These are phyloP conservation scores for Cephus sareptanus DNA, from an alignment of 2,888 invertebrate genomes.

Conservation along the genomic window DNA sequence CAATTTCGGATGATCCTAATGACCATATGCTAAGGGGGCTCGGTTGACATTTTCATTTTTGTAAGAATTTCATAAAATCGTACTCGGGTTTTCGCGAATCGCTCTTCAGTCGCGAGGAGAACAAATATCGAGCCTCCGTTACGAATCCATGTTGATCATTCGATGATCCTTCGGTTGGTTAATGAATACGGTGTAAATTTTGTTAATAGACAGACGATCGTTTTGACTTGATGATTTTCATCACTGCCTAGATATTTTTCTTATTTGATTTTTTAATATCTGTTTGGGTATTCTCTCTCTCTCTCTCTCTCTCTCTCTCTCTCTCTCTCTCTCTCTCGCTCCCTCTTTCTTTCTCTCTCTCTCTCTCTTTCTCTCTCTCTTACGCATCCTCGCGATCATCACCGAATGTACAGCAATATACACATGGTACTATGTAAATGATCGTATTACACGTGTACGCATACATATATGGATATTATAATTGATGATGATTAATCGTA, in stretches of 20 bases:
- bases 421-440: not conserved
- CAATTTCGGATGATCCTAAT: not conserved
- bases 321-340: too few relatives aligned
- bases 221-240: not conserved
- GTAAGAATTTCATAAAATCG: not conserved
- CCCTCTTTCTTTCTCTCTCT: too few relatives aligned
- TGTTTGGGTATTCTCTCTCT: not conserved
- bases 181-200: not conserved
- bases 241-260: not conserved
- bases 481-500: constrained; percentile 3
- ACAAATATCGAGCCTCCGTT: not conserved
- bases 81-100: not conserved
- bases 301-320: not conserved
- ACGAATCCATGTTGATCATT: not conserved
- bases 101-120: not conserved
- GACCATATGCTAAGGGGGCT: not conserved
- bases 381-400: not conserved
- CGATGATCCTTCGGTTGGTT: not conserved
- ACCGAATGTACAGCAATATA: not conserved
- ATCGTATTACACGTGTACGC: not conserved
- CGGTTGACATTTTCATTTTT: not conserved
- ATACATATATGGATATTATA: constrained; percentile 7
- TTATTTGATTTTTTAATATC: not conserved
- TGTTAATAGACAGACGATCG: not conserved
- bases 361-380: not conserved